Evolutionary conservation across 2,888 invertebrate genomes (phyloP).

Genomic region (Tholera decimalis): DNA sequence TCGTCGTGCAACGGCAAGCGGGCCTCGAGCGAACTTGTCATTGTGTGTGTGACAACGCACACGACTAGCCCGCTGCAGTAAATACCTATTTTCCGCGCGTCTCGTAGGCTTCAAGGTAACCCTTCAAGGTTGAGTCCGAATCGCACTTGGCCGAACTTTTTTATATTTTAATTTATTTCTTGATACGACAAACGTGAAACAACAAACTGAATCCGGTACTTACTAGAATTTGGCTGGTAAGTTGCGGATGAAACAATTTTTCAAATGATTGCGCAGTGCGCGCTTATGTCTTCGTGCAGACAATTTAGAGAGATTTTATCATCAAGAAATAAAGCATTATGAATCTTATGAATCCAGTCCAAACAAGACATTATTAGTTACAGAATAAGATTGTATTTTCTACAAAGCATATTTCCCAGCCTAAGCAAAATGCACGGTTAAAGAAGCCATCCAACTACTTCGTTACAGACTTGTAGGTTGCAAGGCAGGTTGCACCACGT

Average conservation of each 20-base stretch:
- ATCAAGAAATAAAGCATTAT: constrained; percentile 30
- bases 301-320: constrained; percentile 49
- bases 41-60: too few species aligned
- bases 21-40: too few species aligned
- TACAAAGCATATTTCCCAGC: neutral
- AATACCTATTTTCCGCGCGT: too few species aligned
- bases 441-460: constrained; percentile 26
- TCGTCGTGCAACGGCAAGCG: too few species aligned
- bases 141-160: too few species aligned
- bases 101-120: too few species aligned
- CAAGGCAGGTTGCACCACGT: constrained; percentile 4
- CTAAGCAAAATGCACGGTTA: neutral
- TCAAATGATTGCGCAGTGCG: constrained; percentile 52
- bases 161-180: neutral
- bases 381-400: neutral
- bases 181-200: constrained; percentile 7
- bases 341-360: constrained; percentile 27
- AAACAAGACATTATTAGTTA: constrained; percentile 9
- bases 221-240: constrained; percentile 28
- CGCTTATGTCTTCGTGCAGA: constrained; percentile 42
- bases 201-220: constrained; percentile 35
- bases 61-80: too few species aligned
- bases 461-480: constrained; percentile 8
- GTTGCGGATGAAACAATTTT: constrained; percentile 57
- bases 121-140: too few species aligned